A percentile compares a stretch with the other conserved stretches of the same genome.
Conservation (phyloP, 2,113 vertebrate species). For the Malurus melanocephalus region DNA sequence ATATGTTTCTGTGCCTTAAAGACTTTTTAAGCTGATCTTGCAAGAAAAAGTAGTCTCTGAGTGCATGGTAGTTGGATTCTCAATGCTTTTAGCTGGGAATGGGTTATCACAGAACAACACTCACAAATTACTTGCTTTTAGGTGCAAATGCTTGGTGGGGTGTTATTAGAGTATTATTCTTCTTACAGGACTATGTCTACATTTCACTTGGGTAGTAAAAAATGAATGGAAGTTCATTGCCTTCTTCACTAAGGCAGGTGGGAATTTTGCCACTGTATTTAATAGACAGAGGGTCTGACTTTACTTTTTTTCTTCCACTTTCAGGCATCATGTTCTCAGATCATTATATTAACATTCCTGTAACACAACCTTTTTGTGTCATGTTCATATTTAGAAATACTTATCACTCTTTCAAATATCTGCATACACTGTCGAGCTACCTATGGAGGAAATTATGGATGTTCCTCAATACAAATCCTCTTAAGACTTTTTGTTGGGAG, state of each 20-base stretch:
- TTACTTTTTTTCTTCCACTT: not conserved
- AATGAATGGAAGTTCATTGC: not conserved
- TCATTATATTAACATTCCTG: not conserved
- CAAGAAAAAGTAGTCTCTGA: not conserved
- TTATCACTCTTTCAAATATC: not conserved
- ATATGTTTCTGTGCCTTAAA: rapidly evolving
- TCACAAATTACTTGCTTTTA: not conserved
- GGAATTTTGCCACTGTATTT: not conserved
- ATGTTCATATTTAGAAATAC: not conserved
- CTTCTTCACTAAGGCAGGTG: not conserved
- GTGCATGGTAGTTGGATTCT: not conserved
- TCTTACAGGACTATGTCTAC: not conserved
- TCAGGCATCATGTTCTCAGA: not conserved
- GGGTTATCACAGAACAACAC: not conserved
- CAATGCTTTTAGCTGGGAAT: rapidly evolving
- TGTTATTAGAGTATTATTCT: not conserved
- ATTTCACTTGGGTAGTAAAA: not conserved
- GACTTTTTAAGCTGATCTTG: not conserved
- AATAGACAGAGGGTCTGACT: not conserved
- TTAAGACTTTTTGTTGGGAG: not conserved
- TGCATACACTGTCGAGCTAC: not conserved
- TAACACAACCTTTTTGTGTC: not conserved
- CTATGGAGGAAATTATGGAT: not conserved
- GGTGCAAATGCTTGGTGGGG: not conserved
- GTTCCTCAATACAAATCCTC: not conserved